These are phyloP conservation scores for Eospalax fontanierii DNA, from an alignment of 2,797 vertebrate species.

Conservation along the genomic window DNA sequence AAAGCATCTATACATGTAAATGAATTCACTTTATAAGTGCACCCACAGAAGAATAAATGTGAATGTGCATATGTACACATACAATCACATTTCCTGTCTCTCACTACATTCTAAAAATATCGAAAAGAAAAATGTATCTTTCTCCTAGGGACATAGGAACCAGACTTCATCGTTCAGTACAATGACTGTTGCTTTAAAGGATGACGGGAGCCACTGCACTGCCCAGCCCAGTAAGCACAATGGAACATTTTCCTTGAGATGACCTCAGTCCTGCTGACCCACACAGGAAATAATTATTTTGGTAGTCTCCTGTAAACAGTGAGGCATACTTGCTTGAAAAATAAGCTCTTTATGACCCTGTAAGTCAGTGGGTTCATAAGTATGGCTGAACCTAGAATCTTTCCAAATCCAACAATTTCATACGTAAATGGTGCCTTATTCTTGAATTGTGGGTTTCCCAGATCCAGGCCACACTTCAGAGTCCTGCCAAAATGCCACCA, in stretches of 20 bases:
- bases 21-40: background rate
- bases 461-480: slow-evolving; percentile 78
- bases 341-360: slow-evolving; percentile 87
- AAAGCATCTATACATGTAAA: slow-evolving; percentile 20
- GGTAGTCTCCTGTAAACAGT: slow-evolving; percentile 84
- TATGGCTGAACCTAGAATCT: slow-evolving; percentile 82
- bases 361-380: slow-evolving; percentile 86
- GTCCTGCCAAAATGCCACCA: slow-evolving; percentile 87
- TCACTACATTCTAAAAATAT: slow-evolving; percentile 37
- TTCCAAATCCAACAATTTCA: slow-evolving; percentile 89
- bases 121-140: slow-evolving; percentile 62
- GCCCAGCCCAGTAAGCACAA: slow-evolving; percentile 78
- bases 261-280: slow-evolving; percentile 85
- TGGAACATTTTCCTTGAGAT: slow-evolving; percentile 86
- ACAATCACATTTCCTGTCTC: background rate
- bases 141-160: slow-evolving; percentile 70
- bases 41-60: background rate
- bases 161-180: slow-evolving; percentile 41
- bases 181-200: slow-evolving; percentile 80
- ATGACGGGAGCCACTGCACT: slow-evolving; percentile 49
- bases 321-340: slow-evolving; percentile 83
- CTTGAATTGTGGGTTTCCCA: slow-evolving; percentile 87
- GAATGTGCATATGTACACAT: background rate
- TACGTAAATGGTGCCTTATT: slow-evolving; percentile 87
- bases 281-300: slow-evolving; percentile 89